Conservation (phyloP, 2,113 vertebrate genomes). For the Epinephelus cyanopodus region DNA sequence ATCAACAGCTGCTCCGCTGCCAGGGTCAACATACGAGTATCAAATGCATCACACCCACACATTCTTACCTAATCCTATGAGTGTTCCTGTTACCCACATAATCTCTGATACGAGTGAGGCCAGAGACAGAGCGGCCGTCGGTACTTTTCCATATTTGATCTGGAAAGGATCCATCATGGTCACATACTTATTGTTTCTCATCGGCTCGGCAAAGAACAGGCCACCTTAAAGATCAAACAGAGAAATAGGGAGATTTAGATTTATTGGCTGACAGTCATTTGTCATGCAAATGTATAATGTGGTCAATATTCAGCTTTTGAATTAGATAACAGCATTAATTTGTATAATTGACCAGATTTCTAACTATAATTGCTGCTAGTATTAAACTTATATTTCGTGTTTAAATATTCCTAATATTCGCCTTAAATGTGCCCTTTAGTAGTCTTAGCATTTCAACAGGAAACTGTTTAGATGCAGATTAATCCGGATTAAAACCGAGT, state of each 20-base stretch:
- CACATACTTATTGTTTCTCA: conserved; percentile 77
- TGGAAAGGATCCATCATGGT: conserved; percentile 82
- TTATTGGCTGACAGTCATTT: background rate
- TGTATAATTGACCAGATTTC: too few species aligned
- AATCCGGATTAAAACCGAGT: background rate
- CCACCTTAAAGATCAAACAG: conserved; percentile 47
- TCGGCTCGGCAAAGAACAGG: conserved; percentile 78
- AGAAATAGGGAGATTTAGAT: background rate
- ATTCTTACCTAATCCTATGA: conserved; percentile 86
- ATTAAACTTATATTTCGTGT: background rate
- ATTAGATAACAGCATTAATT: too few species aligned
- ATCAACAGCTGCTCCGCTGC: conserved; percentile 47
- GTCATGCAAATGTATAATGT: background rate
- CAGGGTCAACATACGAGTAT: conserved; percentile 28
- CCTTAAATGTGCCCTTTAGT: background rate
- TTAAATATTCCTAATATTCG: background rate
- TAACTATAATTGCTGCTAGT: background rate
- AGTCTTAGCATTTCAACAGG: background rate
- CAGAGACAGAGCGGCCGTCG: conserved; percentile 66
- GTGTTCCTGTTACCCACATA: conserved; percentile 88
- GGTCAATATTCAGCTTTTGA: background rate
- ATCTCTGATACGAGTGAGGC: conserved; percentile 78
- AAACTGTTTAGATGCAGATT: background rate
- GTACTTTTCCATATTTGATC: conserved; percentile 75
- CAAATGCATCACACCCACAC: conserved; percentile 42